These are phyloP conservation scores for Trichonephila clavata DNA, from an alignment of 1,140 invertebrate genomes.

Conservation along the genomic window DNA sequence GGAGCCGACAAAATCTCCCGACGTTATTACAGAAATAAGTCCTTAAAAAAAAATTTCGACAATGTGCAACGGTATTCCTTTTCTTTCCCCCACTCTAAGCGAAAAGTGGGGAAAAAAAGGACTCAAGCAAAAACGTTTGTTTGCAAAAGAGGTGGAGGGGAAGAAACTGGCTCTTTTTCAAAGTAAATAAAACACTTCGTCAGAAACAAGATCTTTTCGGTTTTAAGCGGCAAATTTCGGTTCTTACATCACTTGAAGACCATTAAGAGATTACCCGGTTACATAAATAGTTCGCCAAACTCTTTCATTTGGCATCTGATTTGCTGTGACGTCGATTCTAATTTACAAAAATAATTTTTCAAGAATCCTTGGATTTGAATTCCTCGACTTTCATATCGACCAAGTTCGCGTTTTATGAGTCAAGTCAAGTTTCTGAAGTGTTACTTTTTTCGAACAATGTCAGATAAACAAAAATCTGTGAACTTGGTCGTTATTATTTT, in stretches of 20 bases:
- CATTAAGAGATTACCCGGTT: conserved; percentile 19
- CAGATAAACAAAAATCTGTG: too few relatives aligned
- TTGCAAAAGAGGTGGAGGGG: not conserved
- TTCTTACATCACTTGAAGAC: conserved; percentile 17
- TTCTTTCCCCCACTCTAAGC: not conserved
- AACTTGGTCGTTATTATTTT: too few relatives aligned
- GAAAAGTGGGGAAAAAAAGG: not conserved
- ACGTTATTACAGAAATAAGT: not conserved
- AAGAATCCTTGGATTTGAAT: not conserved
- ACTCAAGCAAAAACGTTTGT: conserved; percentile 3
- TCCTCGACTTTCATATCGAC: not conserved
- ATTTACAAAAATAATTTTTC: conserved; percentile 35
- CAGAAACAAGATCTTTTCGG: conserved; percentile 21
- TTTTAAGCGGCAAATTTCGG: conserved; percentile 12
- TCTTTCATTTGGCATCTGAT: conserved; percentile 38
- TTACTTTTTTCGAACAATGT: too few relatives aligned
- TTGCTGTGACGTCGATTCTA: not conserved
- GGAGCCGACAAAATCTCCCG: not conserved
- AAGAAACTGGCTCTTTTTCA: conserved; percentile 33
- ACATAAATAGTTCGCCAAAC: conserved; percentile 38
- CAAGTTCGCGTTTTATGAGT: not conserved
- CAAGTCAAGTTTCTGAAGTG: too few relatives aligned
- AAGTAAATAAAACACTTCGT: conserved; percentile 38
- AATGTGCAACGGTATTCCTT: conserved; percentile 3
- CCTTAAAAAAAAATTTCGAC: conserved; percentile 13